A percentile compares a stretch with the other conserved stretches of the same genome.
These are phyloP conservation scores for Malurus melanocephalus DNA, from an alignment of 2,113 vertebrate genomes.

Conservation along the genomic window DNA sequence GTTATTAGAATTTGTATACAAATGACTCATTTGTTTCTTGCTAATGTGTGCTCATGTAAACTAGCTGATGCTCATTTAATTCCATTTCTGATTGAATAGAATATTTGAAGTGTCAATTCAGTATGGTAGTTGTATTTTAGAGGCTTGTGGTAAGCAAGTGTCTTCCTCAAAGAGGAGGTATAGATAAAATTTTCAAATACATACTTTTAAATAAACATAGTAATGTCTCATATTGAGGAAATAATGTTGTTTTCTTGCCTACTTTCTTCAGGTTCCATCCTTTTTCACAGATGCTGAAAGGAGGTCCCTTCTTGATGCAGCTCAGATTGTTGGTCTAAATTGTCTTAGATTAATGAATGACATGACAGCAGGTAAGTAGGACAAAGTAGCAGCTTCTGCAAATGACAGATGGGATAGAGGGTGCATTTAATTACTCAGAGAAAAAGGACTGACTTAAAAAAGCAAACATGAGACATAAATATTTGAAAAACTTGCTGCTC, in stretches of 20 bases:
- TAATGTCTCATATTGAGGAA: not conserved
- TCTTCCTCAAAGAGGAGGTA: not conserved
- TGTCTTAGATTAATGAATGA: conserved; percentile 83
- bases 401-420: not conserved
- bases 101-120: not conserved
- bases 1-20: not conserved
- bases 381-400: not conserved
- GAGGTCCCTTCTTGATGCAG: conserved; percentile 79
- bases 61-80: not conserved
- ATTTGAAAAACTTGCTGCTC: not conserved
- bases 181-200: not conserved
- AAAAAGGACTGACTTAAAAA: not conserved
- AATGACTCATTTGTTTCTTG: not conserved
- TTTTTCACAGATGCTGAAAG: conserved; percentile 85
- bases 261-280: conserved; percentile 72
- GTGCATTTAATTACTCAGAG: not conserved
- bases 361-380: conserved; percentile 77
- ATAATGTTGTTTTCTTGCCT: not conserved
- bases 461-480: not conserved
- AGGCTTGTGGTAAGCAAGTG: not conserved
- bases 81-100: not conserved
- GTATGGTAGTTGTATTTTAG: not conserved
- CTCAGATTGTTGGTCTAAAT: conserved; percentile 80
- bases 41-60: not conserved
- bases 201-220: not conserved